phyloP scores from a whole-genome alignment of 2,797 vertebrate genomes.

The Siniperca obscura region DNA sequence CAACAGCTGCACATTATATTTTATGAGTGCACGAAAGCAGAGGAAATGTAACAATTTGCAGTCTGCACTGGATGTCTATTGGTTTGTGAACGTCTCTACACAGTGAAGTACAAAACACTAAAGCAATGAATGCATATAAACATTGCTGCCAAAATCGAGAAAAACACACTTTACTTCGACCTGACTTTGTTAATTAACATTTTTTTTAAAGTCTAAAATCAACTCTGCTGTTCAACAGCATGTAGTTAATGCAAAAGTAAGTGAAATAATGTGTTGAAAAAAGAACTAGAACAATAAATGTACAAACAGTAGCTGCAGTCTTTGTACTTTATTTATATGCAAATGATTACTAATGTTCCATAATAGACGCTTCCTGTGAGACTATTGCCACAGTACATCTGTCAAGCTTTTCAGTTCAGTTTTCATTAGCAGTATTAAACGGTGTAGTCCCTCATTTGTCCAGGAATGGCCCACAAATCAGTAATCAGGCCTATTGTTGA shows the following conservation, averaged over 20 bases:
- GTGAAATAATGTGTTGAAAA: not conserved
- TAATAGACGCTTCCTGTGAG: not conserved
- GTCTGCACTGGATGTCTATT: not conserved
- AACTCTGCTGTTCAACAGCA: not conserved
- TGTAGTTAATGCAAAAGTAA: constrained; percentile 1
- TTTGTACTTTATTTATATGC: not conserved
- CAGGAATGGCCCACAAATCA: no score
- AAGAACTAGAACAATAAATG: not conserved
- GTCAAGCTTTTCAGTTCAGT: not conserved
- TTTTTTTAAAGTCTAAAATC: not conserved
- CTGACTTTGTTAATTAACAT: not conserved
- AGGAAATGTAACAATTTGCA: constrained; percentile 10
- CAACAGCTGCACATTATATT: constrained; percentile 23
- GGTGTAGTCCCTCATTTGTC: no score
- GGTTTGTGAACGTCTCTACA: not conserved
- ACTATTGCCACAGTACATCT: not conserved
- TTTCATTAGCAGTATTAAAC: no score
- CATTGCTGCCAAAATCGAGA: not conserved
- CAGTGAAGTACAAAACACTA: constrained; percentile 2
- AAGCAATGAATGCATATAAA: constrained; percentile 10
- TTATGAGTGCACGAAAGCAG: not conserved
- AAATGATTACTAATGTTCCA: not conserved
- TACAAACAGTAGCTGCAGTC: not conserved
- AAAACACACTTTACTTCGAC: constrained; percentile 2
- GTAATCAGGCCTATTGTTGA: no score